Conservation (phyloP, 2,113 vertebrate species). For the Silurus asotus region DNA sequence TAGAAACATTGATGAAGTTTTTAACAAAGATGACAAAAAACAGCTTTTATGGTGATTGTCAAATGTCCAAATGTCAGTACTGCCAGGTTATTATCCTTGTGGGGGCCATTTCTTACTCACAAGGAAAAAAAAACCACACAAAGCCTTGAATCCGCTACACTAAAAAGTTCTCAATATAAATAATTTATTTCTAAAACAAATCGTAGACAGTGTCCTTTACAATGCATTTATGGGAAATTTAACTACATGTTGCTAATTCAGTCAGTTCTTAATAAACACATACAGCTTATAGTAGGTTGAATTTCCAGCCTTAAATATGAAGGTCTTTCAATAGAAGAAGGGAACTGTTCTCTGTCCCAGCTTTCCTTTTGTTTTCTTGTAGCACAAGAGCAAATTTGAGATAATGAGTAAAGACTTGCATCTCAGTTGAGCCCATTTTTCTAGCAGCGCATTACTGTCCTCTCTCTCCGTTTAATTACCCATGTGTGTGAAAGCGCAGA, state of each 20-base stretch:
- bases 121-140: no score
- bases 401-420: constrained; percentile 50
- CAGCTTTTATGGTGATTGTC: no score
- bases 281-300: not conserved
- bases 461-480: constrained; percentile 52
- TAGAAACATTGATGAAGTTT: no score
- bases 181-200: no score
- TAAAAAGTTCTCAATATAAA: no score
- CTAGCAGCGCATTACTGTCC: constrained; percentile 41
- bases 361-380: constrained; percentile 23
- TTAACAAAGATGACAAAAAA: no score
- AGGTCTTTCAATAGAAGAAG: not conserved
- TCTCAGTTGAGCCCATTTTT: constrained; percentile 37
- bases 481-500: constrained; percentile 39
- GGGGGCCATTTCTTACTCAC: no score
- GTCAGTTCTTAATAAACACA: not conserved
- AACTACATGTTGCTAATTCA: not conserved
- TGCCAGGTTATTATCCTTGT: no score
- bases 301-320: not conserved
- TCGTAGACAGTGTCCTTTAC: constrained; percentile 13
- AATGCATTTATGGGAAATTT: constrained; percentile 5
- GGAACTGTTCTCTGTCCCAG: constrained; percentile 14
- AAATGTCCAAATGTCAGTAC: no score
- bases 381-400: constrained; percentile 37
- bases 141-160: no score